A percentile compares a stretch with the other conserved stretches of the same genome.
Evolutionary conservation across 2,888 invertebrate species (phyloP).

Genomic region (Encarsia formosa): DNA sequence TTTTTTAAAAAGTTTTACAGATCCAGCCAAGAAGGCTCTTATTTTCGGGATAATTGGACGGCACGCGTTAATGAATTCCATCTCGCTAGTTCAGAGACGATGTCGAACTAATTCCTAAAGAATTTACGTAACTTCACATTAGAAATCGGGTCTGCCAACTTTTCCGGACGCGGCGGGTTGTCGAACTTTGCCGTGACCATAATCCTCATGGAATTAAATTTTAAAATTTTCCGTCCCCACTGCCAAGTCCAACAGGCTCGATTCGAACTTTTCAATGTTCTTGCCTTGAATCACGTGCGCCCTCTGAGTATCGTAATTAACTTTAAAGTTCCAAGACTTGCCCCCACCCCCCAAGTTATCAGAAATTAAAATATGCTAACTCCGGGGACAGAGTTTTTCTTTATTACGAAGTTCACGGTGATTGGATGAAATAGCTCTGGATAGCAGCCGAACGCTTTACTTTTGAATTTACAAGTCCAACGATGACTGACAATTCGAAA

Average conservation of each 20-base stretch:
- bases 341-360: too few relatives aligned
- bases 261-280: conserved; percentile 11
- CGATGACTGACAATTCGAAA: too few relatives aligned
- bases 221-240: conserved; percentile 8
- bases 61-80: conserved; percentile 3
- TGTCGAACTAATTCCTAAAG: conserved; percentile 18
- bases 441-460: not conserved
- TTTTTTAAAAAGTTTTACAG: too few relatives aligned
- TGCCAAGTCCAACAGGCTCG: too few relatives aligned
- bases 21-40: too few relatives aligned
- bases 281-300: conserved; percentile 14
- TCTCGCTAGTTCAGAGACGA: not conserved
- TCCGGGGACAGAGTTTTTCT: not conserved
- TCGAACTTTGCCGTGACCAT: conserved; percentile 16
- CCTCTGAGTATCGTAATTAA: conserved; percentile 16
- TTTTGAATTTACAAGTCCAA: conserved; percentile 9
- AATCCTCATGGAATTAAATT: conserved; percentile 23
- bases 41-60: conserved; percentile 1
- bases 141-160: conserved; percentile 11
- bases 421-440: conserved; percentile 7
- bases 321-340: conserved; percentile 13
- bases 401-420: not conserved
- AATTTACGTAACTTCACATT: conserved; percentile 18
- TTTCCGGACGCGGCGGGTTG: not conserved
- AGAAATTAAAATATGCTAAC: conserved; percentile 15